These are phyloP conservation scores for Pterobdella sp. DNA, from an alignment of 2,888 invertebrate genomes.

Conservation along the genomic window DNA sequence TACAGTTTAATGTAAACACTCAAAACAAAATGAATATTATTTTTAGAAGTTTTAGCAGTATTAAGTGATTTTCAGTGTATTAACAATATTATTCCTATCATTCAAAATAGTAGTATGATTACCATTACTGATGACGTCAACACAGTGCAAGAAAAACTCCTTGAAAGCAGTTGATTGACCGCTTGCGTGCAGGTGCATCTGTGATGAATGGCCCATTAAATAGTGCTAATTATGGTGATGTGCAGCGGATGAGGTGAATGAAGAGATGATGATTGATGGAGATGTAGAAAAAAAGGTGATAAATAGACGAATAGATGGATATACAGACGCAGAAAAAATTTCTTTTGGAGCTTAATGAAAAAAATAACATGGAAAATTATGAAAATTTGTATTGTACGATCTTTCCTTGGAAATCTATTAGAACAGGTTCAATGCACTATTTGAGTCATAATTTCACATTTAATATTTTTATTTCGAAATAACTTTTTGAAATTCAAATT, in stretches of 20 bases:
- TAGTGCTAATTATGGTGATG: neutral
- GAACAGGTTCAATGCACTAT: too few relatives aligned
- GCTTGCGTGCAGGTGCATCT: neutral
- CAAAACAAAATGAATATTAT: too few relatives aligned
- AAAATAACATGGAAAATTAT: too few relatives aligned
- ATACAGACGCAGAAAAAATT: neutral
- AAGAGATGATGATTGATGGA: neutral
- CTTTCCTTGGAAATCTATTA: too few relatives aligned
- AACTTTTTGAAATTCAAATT: too few relatives aligned
- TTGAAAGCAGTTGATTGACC: neutral
- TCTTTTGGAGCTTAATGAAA: neutral
- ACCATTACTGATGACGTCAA: conserved; percentile 10
- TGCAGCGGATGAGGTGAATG: neutral
- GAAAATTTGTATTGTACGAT: too few relatives aligned
- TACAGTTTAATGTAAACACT: neutral
- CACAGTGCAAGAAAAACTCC: neutral
- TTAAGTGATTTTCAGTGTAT: too few relatives aligned
- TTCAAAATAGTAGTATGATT: too few relatives aligned
- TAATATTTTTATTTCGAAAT: too few relatives aligned
- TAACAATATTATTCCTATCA: too few relatives aligned
- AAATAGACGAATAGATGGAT: neutral
- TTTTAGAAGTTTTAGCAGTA: too few relatives aligned
- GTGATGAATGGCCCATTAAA: neutral
- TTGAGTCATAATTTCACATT: too few relatives aligned
- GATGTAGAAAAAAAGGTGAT: neutral